Evolutionary conservation across 2,797 vertebrate genomes (phyloP).

Genomic region (Arrhamphus sclerolepis): DNA sequence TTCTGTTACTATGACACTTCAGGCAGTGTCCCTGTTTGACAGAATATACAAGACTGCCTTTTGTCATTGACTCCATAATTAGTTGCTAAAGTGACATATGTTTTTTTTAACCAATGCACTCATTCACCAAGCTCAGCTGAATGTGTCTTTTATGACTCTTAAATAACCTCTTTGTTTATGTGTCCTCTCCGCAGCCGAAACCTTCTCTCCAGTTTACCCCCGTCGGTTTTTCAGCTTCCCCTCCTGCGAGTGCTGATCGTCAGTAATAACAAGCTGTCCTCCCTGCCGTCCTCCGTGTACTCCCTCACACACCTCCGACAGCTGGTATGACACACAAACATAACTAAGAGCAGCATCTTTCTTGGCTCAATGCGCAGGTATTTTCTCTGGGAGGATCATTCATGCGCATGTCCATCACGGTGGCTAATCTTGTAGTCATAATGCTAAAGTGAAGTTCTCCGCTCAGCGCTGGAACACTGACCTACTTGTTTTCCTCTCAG

Average conservation of each 20-base stretch:
- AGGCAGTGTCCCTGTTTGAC: constrained; percentile 18
- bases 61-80: too few species aligned
- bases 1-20: constrained; percentile 60
- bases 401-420: not conserved
- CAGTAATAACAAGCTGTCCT: constrained; percentile 92
- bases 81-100: too few species aligned
- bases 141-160: not conserved
- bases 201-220: constrained; percentile 86
- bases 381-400: not conserved
- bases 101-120: not conserved
- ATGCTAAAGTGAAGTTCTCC: not conserved
- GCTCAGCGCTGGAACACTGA: not conserved
- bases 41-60: not conserved
- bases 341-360: not conserved
- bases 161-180: constrained; percentile 18
- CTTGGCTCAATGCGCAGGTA: too few species aligned
- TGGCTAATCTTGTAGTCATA: not conserved
- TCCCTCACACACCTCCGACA: constrained; percentile 87
- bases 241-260: constrained; percentile 90
- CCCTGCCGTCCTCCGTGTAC: constrained; percentile 84
- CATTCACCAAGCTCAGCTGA: not conserved
- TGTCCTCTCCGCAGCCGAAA: constrained; percentile 83
- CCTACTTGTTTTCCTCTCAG: constrained; percentile 62
- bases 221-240: constrained; percentile 89
- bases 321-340: constrained; percentile 79